Evolutionary conservation across 2,113 vertebrate genomes (phyloP), one percentile per base, ranked within the genome.

Genomic region (Egretta garzetta): DNA sequence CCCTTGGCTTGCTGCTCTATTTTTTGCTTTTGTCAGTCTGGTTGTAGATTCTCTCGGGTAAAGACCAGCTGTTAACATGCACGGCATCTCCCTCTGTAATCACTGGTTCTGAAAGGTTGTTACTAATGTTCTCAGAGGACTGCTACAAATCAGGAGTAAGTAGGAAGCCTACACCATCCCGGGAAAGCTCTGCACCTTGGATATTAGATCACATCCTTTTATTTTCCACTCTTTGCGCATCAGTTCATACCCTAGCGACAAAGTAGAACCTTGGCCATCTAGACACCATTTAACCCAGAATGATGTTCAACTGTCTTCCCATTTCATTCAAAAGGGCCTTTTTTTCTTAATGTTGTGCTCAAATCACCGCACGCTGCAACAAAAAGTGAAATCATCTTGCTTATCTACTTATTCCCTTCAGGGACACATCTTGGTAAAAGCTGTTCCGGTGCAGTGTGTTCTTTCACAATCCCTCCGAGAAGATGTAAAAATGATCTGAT

Each of bases 31-130:
- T 98, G 49, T 94, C 88, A 96, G 94, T 86, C 96, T 96, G 95
- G 92, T 84, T 85, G 88, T 63, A 88, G 77, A 93, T 95, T 87
- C 97, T 97, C 85, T 64, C 4, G 14, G 92, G 97, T 95, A 85
- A 95, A 94, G 93, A 93, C 70, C 89, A 97, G 92, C 96, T 97
- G 90, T 98, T 99, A 98, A 98, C 97, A 99, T 98, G 97, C 98
- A 98, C 83, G 97, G 90, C 97, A 68, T 96, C 92, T 96, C 96
- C 68, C 91, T 96, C 90, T 98, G 96, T 96, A 98, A 99, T 99
- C 98, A 98, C 98, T 97, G 91, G 95, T 97, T 98, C 94, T 98
- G 97, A 99, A 98, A 98, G 97, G 91, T 96, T 98, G 96, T 98
- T 98, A 96, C 95, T 97, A 97, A 98, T 96, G 93, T 96, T 98